Evolutionary conservation across 2,888 invertebrate species (phyloP).

Genomic region (Zygaena filipendulae): DNA sequence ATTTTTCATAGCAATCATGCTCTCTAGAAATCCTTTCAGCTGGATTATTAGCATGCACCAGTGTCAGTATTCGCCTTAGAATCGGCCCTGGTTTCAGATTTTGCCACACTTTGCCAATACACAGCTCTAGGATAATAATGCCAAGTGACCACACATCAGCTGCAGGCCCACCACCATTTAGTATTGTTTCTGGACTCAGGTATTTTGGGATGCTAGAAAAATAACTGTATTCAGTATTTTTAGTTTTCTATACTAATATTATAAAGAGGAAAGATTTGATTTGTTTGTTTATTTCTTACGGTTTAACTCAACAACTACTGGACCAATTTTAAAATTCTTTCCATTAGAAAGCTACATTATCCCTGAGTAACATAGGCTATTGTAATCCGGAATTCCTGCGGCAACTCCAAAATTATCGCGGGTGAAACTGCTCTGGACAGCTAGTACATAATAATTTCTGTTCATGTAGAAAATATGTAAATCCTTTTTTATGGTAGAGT

Average conservation of each 20-base stretch:
- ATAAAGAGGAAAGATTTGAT: too few relatives aligned
- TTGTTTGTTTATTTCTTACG: too few relatives aligned
- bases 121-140: slow-evolving; percentile 85
- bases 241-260: too few relatives aligned
- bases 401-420: too few relatives aligned
- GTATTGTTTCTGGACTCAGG: slow-evolving; percentile 83
- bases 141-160: slow-evolving; percentile 96
- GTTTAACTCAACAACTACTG: too few relatives aligned
- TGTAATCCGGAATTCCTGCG: too few relatives aligned
- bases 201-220: slow-evolving; percentile 77
- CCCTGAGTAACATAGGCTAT: too few relatives aligned
- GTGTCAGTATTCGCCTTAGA: slow-evolving; percentile 78
- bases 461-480: too few relatives aligned
- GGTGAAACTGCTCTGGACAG: too few relatives aligned
- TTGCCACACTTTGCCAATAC: slow-evolving; percentile 78
- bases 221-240: too few relatives aligned
- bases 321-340: not conserved
- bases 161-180: slow-evolving; percentile 77
- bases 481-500: too few relatives aligned
- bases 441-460: too few relatives aligned
- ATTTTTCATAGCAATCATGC: slow-evolving; percentile 75
- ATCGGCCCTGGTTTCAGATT: slow-evolving; percentile 80
- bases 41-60: slow-evolving; percentile 67
- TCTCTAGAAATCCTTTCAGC: slow-evolving; percentile 80
- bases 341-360: not conserved